These are phyloP conservation scores for Calliphora vicina DNA, from an alignment of 1,140 invertebrate species.

Conservation along the genomic window DNA sequence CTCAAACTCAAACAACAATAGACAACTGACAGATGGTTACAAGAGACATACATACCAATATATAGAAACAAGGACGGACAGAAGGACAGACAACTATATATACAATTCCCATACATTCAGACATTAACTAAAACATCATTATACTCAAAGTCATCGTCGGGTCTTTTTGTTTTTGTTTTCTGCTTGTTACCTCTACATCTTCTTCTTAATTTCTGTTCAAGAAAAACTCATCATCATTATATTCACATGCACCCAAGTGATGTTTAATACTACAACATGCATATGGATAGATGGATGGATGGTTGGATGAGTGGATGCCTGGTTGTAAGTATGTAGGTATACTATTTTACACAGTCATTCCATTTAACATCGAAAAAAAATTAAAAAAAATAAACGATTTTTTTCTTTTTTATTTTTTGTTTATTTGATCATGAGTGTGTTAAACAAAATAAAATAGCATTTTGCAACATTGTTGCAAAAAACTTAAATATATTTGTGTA, in stretches of 20 bases:
- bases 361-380: not conserved
- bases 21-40: not conserved
- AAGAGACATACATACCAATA: not conserved
- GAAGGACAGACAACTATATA: not conserved
- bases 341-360: not conserved
- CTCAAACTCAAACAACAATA: not conserved
- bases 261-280: not conserved
- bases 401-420: not conserved
- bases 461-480: slow-evolving; percentile 30
- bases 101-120: not conserved
- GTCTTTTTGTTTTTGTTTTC: not conserved
- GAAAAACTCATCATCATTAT: slow-evolving; percentile 27
- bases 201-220: not conserved
- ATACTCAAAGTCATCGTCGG: not conserved
- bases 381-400: not conserved
- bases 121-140: not conserved
- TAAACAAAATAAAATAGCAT: slow-evolving; percentile 16
- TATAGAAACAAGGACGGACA: not conserved
- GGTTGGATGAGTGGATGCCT: not conserved
- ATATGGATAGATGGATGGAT: not conserved
- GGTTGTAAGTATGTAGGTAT: not conserved
- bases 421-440: not conserved
- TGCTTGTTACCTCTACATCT: no score
- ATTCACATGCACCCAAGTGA: not conserved
- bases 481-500: not conserved